Conservation (phyloP, 2,888 invertebrate species). For the Periphyllus acericola region DNA sequence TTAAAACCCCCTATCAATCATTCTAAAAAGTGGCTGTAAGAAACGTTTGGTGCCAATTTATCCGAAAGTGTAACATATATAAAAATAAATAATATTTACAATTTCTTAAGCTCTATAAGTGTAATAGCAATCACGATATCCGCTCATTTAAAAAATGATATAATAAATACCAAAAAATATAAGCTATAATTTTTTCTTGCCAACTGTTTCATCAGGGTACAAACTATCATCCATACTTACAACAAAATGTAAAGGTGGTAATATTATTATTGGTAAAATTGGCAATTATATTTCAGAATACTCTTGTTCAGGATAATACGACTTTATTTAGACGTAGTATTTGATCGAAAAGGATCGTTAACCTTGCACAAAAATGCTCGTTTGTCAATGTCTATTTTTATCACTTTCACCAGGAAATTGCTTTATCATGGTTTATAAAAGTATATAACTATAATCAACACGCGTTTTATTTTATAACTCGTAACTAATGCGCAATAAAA, state of each 20-base stretch:
- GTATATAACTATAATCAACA: constrained; percentile 1
- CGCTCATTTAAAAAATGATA: neutral
- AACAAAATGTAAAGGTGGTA: too few species aligned
- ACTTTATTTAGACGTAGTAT: constrained; percentile 13
- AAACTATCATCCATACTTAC: too few species aligned
- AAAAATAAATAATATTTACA: too few species aligned
- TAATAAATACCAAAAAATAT: neutral
- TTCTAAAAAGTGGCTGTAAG: too few species aligned
- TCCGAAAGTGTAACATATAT: too few species aligned
- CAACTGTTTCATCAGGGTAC: too few species aligned
- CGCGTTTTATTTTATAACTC: neutral
- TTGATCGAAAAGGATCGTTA: constrained; percentile 6
- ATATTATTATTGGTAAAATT: too few species aligned
- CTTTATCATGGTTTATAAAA: constrained; percentile 16
- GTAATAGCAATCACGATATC: neutral
- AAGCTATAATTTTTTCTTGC: too few species aligned
- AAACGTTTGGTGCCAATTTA: too few species aligned
- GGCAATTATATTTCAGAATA: neutral
- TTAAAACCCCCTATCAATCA: too few species aligned
- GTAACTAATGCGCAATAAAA: neutral
- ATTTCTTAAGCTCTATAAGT: neutral
- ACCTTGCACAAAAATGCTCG: constrained; percentile 25
- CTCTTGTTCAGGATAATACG: neutral
- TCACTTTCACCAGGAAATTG: constrained; percentile 51
- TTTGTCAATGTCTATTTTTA: constrained; percentile 16